Evolutionary conservation across 2,888 invertebrate species (phyloP), one percentile per base, ranked within the genome.

Genomic region (Agrilus biguttatus): DNA sequence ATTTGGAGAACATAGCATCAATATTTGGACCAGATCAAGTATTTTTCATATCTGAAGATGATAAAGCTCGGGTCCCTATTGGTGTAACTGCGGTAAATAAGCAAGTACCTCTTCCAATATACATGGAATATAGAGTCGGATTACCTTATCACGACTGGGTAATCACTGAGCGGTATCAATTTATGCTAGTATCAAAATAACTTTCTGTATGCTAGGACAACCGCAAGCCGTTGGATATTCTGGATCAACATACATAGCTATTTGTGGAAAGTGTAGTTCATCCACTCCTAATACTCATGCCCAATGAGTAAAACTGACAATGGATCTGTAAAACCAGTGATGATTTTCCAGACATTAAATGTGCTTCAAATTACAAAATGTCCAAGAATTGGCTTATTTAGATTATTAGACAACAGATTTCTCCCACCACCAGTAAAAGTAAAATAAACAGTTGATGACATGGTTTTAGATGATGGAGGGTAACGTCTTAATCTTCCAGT

Each of bases 21-120:
- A 36, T 43, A 14, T 14, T 43, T 12, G 36, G 43, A 17, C 34
- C 35, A 14, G 32, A 39, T 8, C 23, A 43, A 39, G 39, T 51
- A 17, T 43, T 47, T 37, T 55, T 58, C 47, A 33, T 57, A 39
- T 55, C 55, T 42, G 53, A 57, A 47, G 59, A 61, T 51, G 56
- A 60, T 40, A 57, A 61, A 54, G 57, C 60, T 14, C 45, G 60
- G 14, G 57, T 65, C 4, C 57, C 62, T 5, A 49, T 65, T 34
- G 61, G 63, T 13, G 32, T 39, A 23, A 43, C 36, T 23, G 46
- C 46, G 36, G 41, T 36, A 28, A 46, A 48, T 37, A 46, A 44
- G 33, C 48, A 48, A 44, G 40, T 42, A 36, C 43, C 45, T 39
- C 14, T 46, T n/a, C 39, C 45, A 34, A 46, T 46, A 46, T 45